A percentile compares a stretch with the other conserved stretches of the same genome.
Evolutionary conservation across 1,140 invertebrate species (phyloP).

Genomic region (Asbolus verrucosus): DNA sequence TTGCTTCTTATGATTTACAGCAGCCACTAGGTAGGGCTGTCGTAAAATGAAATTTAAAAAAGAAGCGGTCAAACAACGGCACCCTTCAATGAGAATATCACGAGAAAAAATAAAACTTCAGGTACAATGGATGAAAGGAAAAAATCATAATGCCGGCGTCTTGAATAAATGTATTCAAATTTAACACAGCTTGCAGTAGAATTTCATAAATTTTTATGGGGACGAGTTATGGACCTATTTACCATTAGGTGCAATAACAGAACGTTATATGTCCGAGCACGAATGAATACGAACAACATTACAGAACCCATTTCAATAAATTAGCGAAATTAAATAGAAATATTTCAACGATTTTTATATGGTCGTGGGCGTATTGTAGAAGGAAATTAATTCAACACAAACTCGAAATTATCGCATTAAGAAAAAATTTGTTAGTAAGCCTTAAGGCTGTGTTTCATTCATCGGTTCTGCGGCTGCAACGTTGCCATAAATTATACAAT

Average conservation of each 20-base stretch:
- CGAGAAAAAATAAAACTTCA: too few relatives aligned
- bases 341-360: conserved; percentile 31
- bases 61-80: conserved; percentile 2
- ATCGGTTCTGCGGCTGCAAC: background rate
- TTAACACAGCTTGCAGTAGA: conserved; percentile 28
- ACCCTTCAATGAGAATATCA: too few relatives aligned
- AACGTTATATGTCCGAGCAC: conserved; percentile 26
- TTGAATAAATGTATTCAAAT: conserved; percentile 28
- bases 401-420: conserved; percentile 18
- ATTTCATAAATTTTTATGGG: conserved; percentile 37
- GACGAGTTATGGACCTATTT: conserved; percentile 23
- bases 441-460: conserved; percentile 11
- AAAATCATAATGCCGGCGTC: too few relatives aligned
- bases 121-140: background rate
- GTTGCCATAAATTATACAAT: conserved; percentile 19
- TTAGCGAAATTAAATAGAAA: conserved; percentile 38
- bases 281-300: conserved; percentile 26
- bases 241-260: conserved; percentile 35
- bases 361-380: background rate
- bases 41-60: conserved; percentile 9
- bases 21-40: conserved; percentile 23
- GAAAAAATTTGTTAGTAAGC: conserved; percentile 1
- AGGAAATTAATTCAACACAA: conserved; percentile 24
- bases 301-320: conserved; percentile 28
- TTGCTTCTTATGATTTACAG: conserved; percentile 30